Percentiles rank a stretch among this genome's conserved stretches.
These are phyloP conservation scores for Pseudeuparius sepicola DNA, from an alignment of 2,888 invertebrate species.

Conservation along the genomic window DNA sequence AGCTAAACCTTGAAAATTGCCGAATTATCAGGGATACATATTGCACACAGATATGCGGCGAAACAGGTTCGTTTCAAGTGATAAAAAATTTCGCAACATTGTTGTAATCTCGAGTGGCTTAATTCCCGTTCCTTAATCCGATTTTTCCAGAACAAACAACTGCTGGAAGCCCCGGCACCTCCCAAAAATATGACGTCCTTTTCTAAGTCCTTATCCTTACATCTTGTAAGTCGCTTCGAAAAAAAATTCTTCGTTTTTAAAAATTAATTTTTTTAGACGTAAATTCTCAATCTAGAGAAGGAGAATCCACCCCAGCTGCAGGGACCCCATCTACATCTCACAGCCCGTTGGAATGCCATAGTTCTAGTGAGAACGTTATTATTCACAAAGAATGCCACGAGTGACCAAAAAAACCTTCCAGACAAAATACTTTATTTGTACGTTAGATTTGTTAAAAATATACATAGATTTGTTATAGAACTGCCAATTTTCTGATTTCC, in stretches of 20 bases:
- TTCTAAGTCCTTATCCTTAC: too few relatives aligned
- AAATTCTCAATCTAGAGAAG: conserved; percentile 21
- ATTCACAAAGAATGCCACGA: too few relatives aligned
- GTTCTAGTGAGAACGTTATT: not conserved
- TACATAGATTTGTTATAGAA: too few relatives aligned
- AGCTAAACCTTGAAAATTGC: conserved; percentile 43
- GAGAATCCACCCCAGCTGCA: conserved; percentile 31
- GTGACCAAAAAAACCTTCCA: too few relatives aligned
- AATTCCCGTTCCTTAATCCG: too few relatives aligned
- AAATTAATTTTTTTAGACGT: conserved; percentile 2
- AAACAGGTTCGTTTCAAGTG: conserved; percentile 38
- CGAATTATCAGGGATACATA: conserved; percentile 39
- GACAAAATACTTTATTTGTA: too few relatives aligned
- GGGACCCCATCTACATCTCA: conserved; percentile 20
- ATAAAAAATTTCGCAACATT: conserved; percentile 1
- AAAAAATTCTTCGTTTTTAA: too few relatives aligned
- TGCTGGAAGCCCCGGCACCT: conserved; percentile 21
- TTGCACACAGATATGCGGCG: conserved; percentile 37
- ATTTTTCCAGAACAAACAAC: conserved; percentile 20
- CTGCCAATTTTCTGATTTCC: too few relatives aligned
- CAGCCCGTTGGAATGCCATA: conserved; percentile 15
- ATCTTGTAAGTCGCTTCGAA: too few relatives aligned
- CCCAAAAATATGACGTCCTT: conserved; percentile 26
- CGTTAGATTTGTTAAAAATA: too few relatives aligned
- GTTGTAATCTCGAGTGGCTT: too few relatives aligned